Percentiles rank a stretch among this genome's conserved stretches.
These are phyloP conservation scores for Orchesella cincta DNA, from an alignment of 1,140 invertebrate species.

Conservation along the genomic window DNA sequence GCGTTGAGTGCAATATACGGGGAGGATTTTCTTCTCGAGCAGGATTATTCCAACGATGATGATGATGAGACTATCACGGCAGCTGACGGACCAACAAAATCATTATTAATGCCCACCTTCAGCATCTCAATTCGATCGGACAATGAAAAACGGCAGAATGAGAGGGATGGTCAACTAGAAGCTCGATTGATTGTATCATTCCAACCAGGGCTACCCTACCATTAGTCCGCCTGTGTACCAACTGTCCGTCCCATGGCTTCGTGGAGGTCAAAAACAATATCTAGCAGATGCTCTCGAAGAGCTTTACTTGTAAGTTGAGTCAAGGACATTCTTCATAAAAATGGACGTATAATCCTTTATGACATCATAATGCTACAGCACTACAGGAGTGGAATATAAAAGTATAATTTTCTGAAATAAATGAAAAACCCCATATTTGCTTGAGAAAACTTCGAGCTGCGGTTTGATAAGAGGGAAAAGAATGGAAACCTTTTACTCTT, in stretches of 20 bases:
- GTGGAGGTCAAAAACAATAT: conserved; percentile 61
- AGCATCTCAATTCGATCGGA: neutral
- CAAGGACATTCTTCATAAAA: too few species aligned
- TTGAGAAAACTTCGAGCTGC: too few species aligned
- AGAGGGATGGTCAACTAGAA: conserved; percentile 53
- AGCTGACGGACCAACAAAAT: neutral
- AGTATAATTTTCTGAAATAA: too few species aligned
- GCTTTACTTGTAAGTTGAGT: conserved; percentile 71
- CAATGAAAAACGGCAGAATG: conserved; percentile 49
- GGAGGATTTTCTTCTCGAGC: conserved; percentile 68
- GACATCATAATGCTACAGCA: too few species aligned
- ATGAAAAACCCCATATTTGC: too few species aligned
- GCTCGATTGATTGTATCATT: conserved; percentile 64
- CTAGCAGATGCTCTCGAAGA: conserved; percentile 64
- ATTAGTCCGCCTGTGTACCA: conserved; percentile 68
- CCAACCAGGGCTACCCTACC: conserved; percentile 67
- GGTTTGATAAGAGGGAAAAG: too few species aligned
- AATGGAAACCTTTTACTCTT: too few species aligned
- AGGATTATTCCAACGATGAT: conserved; percentile 53
- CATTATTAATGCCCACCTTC: neutral
- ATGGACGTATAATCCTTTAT: too few species aligned
- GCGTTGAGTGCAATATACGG: conserved; percentile 74
- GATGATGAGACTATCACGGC: neutral
- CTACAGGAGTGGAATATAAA: too few species aligned
- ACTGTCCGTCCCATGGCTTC: conserved; percentile 72